Evolutionary conservation across 1,140 invertebrate species (phyloP).

Genomic region (Diorhabda carinulata): DNA sequence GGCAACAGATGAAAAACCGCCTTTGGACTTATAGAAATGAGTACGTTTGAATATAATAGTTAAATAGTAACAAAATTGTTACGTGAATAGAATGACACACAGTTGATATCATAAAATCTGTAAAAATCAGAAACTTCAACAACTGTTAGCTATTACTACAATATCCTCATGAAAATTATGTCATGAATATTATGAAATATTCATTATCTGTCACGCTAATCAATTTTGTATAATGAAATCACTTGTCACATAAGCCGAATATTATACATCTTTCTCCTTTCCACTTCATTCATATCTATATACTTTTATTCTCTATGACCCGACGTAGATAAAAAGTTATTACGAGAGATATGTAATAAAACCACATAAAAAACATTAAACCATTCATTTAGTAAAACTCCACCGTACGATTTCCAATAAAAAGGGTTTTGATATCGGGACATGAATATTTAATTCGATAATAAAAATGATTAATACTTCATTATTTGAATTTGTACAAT

Average conservation of each 20-base stretch:
- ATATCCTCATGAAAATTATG: slow-evolving; percentile 30
- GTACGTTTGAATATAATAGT: too few relatives aligned
- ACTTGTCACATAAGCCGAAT: slow-evolving; percentile 9
- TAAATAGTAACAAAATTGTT: neutral
- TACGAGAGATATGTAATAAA: slow-evolving; percentile 15
- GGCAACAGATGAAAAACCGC: too few relatives aligned
- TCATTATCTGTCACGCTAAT: slow-evolving; percentile 37
- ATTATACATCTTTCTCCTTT: slow-evolving; percentile 6
- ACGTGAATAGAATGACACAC: slow-evolving; percentile 14
- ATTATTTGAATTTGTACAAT: neutral
- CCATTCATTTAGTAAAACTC: slow-evolving; percentile 19
- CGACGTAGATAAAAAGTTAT: slow-evolving; percentile 8
- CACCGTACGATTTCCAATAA: slow-evolving; percentile 8
- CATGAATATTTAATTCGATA: slow-evolving; percentile 12
- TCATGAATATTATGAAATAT: slow-evolving; percentile 31
- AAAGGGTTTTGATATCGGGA: neutral
- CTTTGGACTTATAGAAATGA: too few relatives aligned
- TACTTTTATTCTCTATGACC: neutral
- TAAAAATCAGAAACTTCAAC: slow-evolving; percentile 30
- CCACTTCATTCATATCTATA: neutral
- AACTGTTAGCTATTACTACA: slow-evolving; percentile 29
- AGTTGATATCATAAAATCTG: slow-evolving; percentile 6
- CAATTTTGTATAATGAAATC: slow-evolving; percentile 23
- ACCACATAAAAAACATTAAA: slow-evolving; percentile 16
- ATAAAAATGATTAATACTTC: slow-evolving; percentile 5